phyloP scores from a whole-genome alignment of 2,113 vertebrate genomes.

The Perca schrenkii region DNA sequence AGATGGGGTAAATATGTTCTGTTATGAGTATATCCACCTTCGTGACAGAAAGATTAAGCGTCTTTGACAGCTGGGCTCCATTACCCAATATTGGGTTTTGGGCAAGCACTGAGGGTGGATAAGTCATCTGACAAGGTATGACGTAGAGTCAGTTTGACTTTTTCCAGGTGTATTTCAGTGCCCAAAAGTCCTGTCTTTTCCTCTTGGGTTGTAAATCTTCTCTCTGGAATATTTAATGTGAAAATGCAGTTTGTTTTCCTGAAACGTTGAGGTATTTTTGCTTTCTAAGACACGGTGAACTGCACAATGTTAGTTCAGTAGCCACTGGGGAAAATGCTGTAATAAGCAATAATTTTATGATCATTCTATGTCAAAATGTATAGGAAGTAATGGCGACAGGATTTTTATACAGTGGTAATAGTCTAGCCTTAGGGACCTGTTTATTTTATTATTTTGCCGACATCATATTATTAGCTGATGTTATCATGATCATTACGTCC shows the following conservation, averaged over 20 bases:
- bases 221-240: conserved; percentile 56
- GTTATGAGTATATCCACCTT: conserved; percentile 68
- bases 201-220: conserved; percentile 68
- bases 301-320: not conserved
- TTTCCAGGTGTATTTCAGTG: conserved; percentile 49
- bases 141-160: conserved; percentile 65
- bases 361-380: not conserved
- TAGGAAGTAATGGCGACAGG: conserved; percentile 27
- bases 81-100: conserved; percentile 81
- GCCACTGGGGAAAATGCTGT: not conserved
- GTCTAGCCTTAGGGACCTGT: conserved; percentile 41
- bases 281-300: not conserved
- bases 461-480: conserved; percentile 14
- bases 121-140: conserved; percentile 75
- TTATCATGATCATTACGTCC: conserved; percentile 57
- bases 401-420: conserved; percentile 23
- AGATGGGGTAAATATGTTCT: conserved; percentile 68
- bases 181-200: conserved; percentile 30
- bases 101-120: conserved; percentile 69
- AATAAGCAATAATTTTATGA: not conserved
- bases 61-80: conserved; percentile 79
- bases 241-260: conserved; percentile 21
- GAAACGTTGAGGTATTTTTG: not conserved
- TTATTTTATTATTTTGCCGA: conserved; percentile 50
- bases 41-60: conserved; percentile 80